A percentile compares a stretch with the other conserved stretches of the same genome.
Conservation (phyloP, 2,888 invertebrate species). For the Pheosia tremula region DNA sequence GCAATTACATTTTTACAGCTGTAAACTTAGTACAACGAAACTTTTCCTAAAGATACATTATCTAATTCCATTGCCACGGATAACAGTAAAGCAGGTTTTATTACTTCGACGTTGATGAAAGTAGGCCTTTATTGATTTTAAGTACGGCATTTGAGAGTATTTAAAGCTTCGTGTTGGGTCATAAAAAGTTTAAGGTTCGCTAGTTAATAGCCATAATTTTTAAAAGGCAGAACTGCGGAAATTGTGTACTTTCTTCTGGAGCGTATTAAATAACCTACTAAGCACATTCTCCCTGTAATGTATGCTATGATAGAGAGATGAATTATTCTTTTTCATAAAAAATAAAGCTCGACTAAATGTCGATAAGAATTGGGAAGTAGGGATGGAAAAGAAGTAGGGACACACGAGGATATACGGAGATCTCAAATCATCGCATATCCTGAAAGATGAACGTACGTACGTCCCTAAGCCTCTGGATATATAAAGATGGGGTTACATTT, state of each 20-base stretch:
- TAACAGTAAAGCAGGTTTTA: conserved; percentile 79
- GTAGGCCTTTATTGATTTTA: conserved; percentile 80
- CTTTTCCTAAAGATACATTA: conserved; percentile 74
- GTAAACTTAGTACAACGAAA: conserved; percentile 58
- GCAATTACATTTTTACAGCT: conserved; percentile 77
- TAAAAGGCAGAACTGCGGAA: conserved; percentile 45
- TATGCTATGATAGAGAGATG: conserved; percentile 28
- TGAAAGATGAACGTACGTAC: conserved; percentile 42
- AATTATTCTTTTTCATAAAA: conserved; percentile 29
- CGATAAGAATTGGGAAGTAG: conserved; percentile 29
- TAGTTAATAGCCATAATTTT: conserved; percentile 66
- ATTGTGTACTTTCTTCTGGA: conserved; percentile 33
- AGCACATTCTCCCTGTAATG: conserved; percentile 31
- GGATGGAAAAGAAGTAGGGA: conserved; percentile 25
- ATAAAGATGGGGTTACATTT: conserved; percentile 49
- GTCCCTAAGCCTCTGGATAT: conserved; percentile 42
- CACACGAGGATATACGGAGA: conserved; percentile 25
- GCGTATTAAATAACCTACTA: conserved; percentile 33
- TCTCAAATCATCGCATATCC: conserved; percentile 40
- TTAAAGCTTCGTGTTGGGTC: conserved; percentile 69
- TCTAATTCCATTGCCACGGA: conserved; percentile 75
- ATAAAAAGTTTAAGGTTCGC: conserved; percentile 72
- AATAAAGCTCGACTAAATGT: conserved; percentile 24
- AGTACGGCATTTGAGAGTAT: conserved; percentile 75
- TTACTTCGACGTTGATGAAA: conserved; percentile 76